phyloP scores from a whole-genome alignment of 2,797 vertebrate species.

The Pipistrellus nathusii region DNA sequence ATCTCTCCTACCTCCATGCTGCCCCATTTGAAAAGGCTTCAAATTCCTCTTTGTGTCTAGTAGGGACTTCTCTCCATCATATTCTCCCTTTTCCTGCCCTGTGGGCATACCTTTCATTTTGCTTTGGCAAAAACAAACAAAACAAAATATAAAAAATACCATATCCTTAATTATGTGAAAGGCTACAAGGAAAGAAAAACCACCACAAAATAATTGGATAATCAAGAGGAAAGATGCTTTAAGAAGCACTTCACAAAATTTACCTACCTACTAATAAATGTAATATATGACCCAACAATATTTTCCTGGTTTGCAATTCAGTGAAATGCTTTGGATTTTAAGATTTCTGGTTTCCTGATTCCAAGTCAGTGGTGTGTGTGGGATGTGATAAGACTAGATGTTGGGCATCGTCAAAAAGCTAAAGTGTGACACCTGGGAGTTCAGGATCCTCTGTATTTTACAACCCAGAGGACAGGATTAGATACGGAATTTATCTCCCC shows the following conservation, averaged over 20 bases:
- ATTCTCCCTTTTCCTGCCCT: background rate
- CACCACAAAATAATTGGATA: background rate
- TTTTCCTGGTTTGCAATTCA: background rate
- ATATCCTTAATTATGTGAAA: background rate
- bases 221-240: background rate
- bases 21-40: background rate
- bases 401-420: background rate
- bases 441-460: background rate
- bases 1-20: background rate
- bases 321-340: background rate
- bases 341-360: background rate
- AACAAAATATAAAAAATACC: too few species aligned
- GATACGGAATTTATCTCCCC: background rate
- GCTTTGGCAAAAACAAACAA: background rate
- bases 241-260: background rate
- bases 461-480: background rate
- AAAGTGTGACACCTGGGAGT: background rate
- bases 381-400: background rate
- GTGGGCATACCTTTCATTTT: background rate
- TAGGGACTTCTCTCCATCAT: background rate
- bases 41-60: background rate
- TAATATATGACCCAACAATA: background rate
- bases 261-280: background rate
- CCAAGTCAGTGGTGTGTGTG: background rate
- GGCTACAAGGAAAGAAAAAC: background rate